These are phyloP conservation scores for Geodia barretti DNA, from an alignment of 37 sponge, comb jelly and placozoan species.

Conservation along the genomic window DNA sequence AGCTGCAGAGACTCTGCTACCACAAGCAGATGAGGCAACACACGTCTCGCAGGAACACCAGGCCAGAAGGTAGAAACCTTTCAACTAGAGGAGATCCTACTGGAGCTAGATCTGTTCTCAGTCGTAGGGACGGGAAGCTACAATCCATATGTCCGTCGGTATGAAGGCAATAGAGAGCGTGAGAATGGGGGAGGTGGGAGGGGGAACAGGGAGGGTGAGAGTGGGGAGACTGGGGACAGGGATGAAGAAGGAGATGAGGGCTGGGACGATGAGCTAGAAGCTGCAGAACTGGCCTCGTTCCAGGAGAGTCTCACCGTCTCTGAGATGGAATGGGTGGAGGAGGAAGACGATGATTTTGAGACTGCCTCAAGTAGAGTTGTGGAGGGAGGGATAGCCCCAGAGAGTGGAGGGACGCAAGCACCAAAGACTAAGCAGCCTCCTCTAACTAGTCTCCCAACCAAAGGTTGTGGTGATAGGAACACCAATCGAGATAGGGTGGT, in stretches of 20 bases:
- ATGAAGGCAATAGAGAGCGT: no score
- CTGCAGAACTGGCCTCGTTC: background rate
- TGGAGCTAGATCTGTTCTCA: no score
- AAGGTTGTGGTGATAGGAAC: no score
- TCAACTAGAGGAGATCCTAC: no score
- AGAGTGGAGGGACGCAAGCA: no score
- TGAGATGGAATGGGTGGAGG: conserved; percentile 9
- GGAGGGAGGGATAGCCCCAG: background rate
- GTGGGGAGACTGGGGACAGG: background rate
- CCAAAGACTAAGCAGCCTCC: no score
- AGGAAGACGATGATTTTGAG: no score
- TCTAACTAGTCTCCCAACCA: no score
- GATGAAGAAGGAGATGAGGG: background rate
- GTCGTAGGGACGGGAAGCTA: background rate
- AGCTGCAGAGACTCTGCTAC: conserved; percentile 65
- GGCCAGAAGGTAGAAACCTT: no score
- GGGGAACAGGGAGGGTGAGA: background rate
- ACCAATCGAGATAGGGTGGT: no score
- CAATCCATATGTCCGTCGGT: conserved; percentile 14
- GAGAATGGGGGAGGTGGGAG: background rate
- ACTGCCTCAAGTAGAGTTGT: background rate
- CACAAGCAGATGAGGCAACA: conserved; percentile 49
- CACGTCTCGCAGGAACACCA: no score
- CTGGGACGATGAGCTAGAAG: background rate
- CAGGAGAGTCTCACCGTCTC: background rate